Percentiles rank a stretch among this genome's conserved stretches.
phyloP scores from a whole-genome alignment of 1,140 invertebrate genomes.

The Argopecten irradians region DNA sequence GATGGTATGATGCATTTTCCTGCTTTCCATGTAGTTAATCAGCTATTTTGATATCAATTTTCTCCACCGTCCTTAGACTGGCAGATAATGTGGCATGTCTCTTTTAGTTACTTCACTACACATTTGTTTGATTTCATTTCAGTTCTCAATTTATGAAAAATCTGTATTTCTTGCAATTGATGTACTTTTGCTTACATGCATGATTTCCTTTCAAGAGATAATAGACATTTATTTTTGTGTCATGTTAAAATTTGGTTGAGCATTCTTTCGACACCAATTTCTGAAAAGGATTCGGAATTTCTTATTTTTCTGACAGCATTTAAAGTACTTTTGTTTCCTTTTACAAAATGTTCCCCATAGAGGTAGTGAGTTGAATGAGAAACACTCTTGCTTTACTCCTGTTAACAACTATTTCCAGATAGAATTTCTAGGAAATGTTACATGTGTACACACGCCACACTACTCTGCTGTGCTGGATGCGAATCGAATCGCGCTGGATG shows the following conservation, averaged over 20 bases:
- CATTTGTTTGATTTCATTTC: background rate
- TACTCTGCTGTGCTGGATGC: background rate
- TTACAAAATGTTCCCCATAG: background rate
- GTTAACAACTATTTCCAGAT: background rate
- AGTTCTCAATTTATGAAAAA: background rate
- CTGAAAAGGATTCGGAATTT: background rate
- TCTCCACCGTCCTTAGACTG: background rate
- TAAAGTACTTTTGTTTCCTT: background rate
- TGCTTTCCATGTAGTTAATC: constrained; percentile 26
- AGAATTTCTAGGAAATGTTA: constrained; percentile 19
- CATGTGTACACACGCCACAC: constrained; percentile 14
- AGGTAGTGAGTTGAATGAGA: background rate
- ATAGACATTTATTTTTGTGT: background rate
- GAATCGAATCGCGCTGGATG: too few relatives aligned
- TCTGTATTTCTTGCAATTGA: background rate
- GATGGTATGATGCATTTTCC: constrained; percentile 31
- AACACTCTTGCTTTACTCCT: background rate
- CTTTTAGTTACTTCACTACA: background rate
- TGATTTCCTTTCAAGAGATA: background rate
- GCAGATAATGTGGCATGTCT: background rate
- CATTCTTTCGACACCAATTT: background rate
- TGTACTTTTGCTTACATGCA: background rate
- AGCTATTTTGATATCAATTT: constrained; percentile 33
- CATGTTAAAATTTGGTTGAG: background rate
- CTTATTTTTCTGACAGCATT: background rate